phyloP scores from a whole-genome alignment of 1,140 invertebrate genomes.

The Diachasma alloeum region DNA sequence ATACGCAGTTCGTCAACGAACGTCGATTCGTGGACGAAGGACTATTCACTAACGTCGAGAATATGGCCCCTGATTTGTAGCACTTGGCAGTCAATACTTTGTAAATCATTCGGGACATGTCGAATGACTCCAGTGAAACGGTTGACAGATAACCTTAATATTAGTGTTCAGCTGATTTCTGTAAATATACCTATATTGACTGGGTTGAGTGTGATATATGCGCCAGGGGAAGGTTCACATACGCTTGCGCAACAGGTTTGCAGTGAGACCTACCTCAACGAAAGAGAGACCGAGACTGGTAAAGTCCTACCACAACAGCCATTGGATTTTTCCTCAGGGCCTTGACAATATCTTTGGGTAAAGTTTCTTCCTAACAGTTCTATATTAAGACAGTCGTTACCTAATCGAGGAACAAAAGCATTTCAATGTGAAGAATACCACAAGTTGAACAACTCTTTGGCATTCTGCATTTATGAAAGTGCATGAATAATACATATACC shows the following conservation, averaged over 20 bases:
- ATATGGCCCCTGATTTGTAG: not conserved
- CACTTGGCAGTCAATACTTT: not conserved
- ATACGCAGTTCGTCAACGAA: no score
- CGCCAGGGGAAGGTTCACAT: not conserved
- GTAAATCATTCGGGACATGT: not conserved
- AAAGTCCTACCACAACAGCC: slow-evolving; percentile 28
- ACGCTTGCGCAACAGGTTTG: slow-evolving; percentile 31
- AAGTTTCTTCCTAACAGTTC: not conserved
- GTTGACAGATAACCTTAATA: not conserved
- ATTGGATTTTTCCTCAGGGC: not conserved
- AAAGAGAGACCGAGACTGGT: not conserved
- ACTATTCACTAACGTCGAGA: no score
- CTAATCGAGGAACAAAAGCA: not conserved
- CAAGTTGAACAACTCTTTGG: not conserved
- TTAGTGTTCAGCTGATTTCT: not conserved
- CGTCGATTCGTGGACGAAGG: no score
- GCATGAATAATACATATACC: not conserved
- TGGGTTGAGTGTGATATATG: not conserved
- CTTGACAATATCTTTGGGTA: not conserved
- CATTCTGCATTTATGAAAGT: not conserved
- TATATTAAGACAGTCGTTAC: not conserved
- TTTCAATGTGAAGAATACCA: not conserved
- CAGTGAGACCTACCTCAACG: slow-evolving; percentile 29
- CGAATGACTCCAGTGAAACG: not conserved
- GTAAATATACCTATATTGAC: not conserved